These are phyloP conservation scores for Lamellibrachia columna DNA, from an alignment of 2,888 invertebrate species.

Conservation along the genomic window DNA sequence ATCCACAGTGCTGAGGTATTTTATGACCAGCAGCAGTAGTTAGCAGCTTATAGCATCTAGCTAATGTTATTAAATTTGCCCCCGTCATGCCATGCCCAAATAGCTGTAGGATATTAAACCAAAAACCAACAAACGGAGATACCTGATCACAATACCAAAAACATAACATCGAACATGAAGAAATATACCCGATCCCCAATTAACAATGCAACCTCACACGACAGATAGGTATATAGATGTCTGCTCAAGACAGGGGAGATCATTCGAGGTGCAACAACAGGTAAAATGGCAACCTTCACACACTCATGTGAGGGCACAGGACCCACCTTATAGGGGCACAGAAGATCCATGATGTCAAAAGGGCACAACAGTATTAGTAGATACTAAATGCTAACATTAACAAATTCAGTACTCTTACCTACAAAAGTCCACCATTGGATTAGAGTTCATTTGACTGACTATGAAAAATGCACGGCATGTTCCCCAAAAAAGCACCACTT, in stretches of 20 bases:
- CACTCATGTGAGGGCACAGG: not conserved
- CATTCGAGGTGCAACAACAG: not conserved
- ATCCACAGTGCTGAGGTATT: not conserved
- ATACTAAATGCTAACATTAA: not conserved
- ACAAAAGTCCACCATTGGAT: not conserved
- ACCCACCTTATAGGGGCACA: not conserved
- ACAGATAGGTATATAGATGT: not conserved
- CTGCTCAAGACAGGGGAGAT: not conserved
- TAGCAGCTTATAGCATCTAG: not conserved
- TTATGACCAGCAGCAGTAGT: not conserved
- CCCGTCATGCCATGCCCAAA: not conserved
- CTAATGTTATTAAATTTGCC: not conserved
- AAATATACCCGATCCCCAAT: not conserved
- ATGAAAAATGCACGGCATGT: not conserved
- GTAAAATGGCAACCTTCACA: not conserved
- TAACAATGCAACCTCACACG: not conserved
- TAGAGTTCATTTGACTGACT: not conserved
- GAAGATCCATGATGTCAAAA: not conserved
- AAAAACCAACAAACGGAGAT: not conserved
- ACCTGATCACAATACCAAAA: not conserved
- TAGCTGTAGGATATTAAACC: not conserved
- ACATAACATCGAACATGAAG: not conserved
- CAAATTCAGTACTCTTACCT: not conserved
- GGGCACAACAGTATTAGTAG: not conserved
- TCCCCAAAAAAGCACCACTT: not conserved